phyloP scores from a whole-genome alignment of 1,140 invertebrate genomes.

The Hyles vespertilio region DNA sequence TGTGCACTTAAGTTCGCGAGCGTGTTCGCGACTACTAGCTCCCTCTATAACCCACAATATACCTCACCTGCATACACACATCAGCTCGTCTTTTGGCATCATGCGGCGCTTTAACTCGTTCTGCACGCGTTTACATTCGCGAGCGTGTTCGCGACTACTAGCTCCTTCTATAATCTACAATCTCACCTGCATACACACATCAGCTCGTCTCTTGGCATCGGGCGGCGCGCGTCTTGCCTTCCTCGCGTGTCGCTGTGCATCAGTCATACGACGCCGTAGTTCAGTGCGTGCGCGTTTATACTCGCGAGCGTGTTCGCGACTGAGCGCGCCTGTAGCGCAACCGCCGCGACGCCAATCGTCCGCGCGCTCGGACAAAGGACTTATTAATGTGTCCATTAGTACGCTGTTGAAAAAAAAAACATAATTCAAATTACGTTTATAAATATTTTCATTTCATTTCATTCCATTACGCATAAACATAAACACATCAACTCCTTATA shows the following conservation, averaged over 20 bases:
- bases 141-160: slow-evolving; percentile 55
- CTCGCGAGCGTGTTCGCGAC: slow-evolving; percentile 61
- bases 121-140: slow-evolving; percentile 59
- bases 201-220: slow-evolving; percentile 49
- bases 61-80: slow-evolving; percentile 53
- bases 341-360: slow-evolving; percentile 60
- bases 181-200: slow-evolving; percentile 57
- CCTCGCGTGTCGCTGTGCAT: slow-evolving; percentile 54
- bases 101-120: slow-evolving; percentile 50
- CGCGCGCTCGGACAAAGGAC: slow-evolving; percentile 53
- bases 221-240: slow-evolving; percentile 56
- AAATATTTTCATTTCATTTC: no score
- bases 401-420: slow-evolving; percentile 34
- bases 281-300: slow-evolving; percentile 60
- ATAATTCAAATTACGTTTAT: no score
- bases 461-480: no score
- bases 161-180: slow-evolving; percentile 26
- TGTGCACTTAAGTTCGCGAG: slow-evolving; percentile 59
- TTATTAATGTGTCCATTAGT: slow-evolving; percentile 59
- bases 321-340: slow-evolving; percentile 47
- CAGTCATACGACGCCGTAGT: slow-evolving; percentile 48
- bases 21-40: slow-evolving; percentile 57
- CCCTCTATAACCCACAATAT: slow-evolving; percentile 13
- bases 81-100: slow-evolving; percentile 54
- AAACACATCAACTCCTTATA: no score